Conservation (phyloP, 2,113 vertebrate species). For the Dicaeum eximium region DNA sequence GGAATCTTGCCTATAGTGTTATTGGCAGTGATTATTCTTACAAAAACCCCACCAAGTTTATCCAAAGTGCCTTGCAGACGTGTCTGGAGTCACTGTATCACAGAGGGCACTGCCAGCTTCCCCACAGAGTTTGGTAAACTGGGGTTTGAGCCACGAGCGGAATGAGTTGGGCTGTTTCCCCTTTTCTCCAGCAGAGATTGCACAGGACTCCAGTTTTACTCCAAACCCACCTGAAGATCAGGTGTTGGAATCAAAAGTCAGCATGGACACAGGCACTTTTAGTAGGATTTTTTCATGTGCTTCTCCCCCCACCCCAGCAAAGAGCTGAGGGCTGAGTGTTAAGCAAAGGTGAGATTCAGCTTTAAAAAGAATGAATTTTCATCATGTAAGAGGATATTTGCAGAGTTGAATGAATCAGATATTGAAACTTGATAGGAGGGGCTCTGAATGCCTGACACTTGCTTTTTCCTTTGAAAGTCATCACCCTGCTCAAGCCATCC, state of each 20-base stretch:
- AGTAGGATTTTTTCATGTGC: accelerated
- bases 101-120: background rate
- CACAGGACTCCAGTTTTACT: background rate
- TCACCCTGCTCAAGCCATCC: background rate
- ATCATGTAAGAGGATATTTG: background rate
- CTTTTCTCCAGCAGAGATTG: background rate
- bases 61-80: background rate
- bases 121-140: background rate
- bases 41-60: background rate
- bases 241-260: background rate
- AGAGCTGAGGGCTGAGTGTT: background rate
- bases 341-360: background rate
- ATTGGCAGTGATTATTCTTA: background rate
- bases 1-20: conserved; percentile 13
- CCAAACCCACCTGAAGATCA: background rate
- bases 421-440: background rate
- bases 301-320: background rate
- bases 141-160: background rate
- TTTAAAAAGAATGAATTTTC: background rate
- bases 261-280: background rate
- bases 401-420: background rate
- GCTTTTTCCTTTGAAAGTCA: background rate
- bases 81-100: background rate
- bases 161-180: accelerated
- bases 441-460: background rate